phyloP scores from a whole-genome alignment of 2,113 vertebrate genomes.

The Vidua macroura region DNA sequence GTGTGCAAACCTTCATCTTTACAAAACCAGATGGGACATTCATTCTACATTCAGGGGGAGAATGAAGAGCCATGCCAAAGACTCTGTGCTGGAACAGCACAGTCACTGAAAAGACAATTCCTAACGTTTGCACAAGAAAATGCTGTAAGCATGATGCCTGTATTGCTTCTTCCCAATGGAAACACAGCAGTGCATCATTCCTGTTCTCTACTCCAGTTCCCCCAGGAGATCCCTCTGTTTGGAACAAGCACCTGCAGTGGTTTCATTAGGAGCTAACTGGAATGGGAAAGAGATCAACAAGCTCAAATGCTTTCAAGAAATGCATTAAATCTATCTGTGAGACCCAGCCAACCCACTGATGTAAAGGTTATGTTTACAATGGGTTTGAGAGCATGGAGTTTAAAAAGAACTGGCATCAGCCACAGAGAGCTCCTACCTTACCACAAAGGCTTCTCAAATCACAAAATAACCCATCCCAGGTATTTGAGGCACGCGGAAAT shows the following conservation, averaged over 20 bases:
- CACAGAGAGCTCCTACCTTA: background rate
- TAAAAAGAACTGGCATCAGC: background rate
- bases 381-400: background rate
- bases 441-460: background rate
- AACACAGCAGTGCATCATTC: background rate
- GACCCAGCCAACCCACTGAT: slow-evolving; percentile 31
- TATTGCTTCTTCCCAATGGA: background rate
- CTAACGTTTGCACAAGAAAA: background rate
- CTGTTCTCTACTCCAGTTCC: background rate
- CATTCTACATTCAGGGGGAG: background rate
- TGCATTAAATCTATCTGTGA: background rate
- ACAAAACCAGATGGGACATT: background rate
- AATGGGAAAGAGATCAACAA: slow-evolving; percentile 11
- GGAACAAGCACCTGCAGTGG: slow-evolving; percentile 27
- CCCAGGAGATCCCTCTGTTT: background rate
- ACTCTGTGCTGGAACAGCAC: fast-evolving
- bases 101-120: background rate
- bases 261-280: background rate
- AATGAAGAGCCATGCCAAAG: background rate
- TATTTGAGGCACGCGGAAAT: background rate
- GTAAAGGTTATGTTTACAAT: background rate
- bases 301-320: slow-evolving; percentile 49
- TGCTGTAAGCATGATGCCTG: background rate
- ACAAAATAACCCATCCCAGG: background rate
- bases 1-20: background rate